Conservation (phyloP, 2,888 invertebrate species). For the Cordilura impudica region DNA sequence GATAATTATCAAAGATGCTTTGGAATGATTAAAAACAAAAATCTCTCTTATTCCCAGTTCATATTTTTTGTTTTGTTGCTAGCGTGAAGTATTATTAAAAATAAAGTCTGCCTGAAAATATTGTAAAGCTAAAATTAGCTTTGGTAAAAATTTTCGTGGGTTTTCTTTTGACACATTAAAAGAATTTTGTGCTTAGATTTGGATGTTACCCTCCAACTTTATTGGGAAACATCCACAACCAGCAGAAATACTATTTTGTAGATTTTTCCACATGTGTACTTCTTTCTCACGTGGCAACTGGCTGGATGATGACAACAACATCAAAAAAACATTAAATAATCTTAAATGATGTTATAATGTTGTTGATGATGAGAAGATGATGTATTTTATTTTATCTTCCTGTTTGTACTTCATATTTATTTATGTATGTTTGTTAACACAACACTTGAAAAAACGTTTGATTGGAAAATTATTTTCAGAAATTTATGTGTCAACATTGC, state of each 20-base stretch:
- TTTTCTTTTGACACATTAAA: not conserved
- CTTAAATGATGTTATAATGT: constrained; percentile 7
- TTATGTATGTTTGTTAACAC: not conserved
- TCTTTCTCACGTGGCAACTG: not conserved
- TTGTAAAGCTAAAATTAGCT: not conserved
- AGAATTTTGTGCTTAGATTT: not conserved
- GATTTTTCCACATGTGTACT: not conserved
- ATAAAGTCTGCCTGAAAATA: not conserved
- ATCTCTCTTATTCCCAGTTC: not conserved
- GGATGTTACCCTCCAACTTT: not conserved
- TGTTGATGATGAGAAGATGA: not conserved
- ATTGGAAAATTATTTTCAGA: not conserved
- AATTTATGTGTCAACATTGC: constrained; percentile 4
- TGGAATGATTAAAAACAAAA: not conserved
- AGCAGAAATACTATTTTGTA: not conserved
- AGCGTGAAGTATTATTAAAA: not conserved
- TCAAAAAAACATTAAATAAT: constrained; percentile 53
- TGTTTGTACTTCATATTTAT: not conserved
- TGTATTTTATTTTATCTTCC: constrained; percentile 15
- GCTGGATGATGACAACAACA: constrained; percentile 38
- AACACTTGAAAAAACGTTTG: not conserved
- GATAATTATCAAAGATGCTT: not conserved
- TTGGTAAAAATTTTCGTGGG: not conserved
- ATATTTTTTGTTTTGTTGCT: not conserved
- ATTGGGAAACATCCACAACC: not conserved